Evolutionary conservation across 2,113 vertebrate genomes (phyloP), one percentile per base, ranked within the genome.

Genomic region (Plestiodon gilberti): DNA sequence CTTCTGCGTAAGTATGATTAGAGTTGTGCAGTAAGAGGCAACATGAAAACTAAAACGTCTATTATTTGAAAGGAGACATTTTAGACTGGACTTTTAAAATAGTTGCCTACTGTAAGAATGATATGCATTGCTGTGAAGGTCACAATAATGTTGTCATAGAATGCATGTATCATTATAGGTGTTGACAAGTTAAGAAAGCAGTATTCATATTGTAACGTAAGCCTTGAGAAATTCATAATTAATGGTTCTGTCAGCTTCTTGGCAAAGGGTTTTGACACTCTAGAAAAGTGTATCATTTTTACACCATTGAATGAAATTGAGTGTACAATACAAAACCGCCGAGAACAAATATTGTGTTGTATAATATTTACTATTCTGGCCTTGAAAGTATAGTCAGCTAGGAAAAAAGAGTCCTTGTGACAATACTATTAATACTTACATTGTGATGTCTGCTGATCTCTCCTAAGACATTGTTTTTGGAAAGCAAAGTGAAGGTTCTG

Each of bases 131-230:
- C 87, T 90, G 67, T 33, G 40, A 74, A 90, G 74, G 87, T 91
- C 65, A 85, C 86, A 94, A 85, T 92, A 90, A 90, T 73, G 80
- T 61, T 89, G n/a, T 85, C 77, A 76, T 86, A 78, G 69, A 93
- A 86, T 76, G 69, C 78, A 88, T 91, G 87, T 89, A 85, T 88
- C 59, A 81, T 92, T 89, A 77, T 84, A 90, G 70, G 83, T 85
- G 48, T 89, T 88, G 90, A 90, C 94, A 95, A 91, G 71, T 87
- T 57, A 92, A 89, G 84, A 57, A 76, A 92, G 93, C 62, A 85
- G 43, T 92, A 92, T 85, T 81, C 75, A 35, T 73, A n/a, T 84
- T 84, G 48, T 87, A 88, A 71, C 6, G 8, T 82, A 78, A 88
- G 84, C 84, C 89, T 9, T 62, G 75, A 90, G 38, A 82, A 91